Evolutionary conservation across 2,888 invertebrate genomes (phyloP).

Genomic region (Cetonia aurata): DNA sequence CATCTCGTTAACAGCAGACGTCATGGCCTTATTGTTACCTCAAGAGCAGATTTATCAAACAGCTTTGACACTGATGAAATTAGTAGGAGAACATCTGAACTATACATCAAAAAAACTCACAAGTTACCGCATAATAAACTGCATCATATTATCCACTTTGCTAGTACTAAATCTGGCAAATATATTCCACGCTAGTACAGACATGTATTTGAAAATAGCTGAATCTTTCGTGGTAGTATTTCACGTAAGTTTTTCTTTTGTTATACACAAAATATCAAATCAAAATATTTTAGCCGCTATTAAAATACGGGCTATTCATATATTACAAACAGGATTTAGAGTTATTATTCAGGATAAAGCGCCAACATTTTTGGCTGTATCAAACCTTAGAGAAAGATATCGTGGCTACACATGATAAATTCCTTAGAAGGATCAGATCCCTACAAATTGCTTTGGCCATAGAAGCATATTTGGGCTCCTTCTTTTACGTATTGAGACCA

Average conservation of each 20-base stretch:
- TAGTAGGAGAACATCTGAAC: too few relatives aligned
- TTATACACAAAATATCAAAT: too few relatives aligned
- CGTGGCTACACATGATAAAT: background rate
- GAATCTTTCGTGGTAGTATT: constrained; percentile 2
- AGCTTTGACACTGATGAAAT: too few relatives aligned
- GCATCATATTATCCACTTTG: background rate
- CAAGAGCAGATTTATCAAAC: too few relatives aligned
- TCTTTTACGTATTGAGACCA: background rate
- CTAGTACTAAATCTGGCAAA: background rate
- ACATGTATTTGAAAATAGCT: background rate
- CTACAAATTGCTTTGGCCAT: too few relatives aligned
- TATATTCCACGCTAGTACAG: background rate
- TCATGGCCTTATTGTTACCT: too few relatives aligned
- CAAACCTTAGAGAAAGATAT: background rate
- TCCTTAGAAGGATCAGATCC: background rate
- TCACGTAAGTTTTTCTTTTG: constrained; percentile 18
- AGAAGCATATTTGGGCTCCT: too few relatives aligned
- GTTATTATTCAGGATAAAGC: background rate
- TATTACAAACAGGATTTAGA: constrained; percentile 7
- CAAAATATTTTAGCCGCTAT: background rate
- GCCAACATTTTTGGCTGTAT: background rate
- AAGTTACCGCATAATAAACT: background rate
- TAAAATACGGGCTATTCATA: constrained; percentile 9
- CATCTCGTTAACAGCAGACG: too few relatives aligned
- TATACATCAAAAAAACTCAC: too few relatives aligned